These are phyloP conservation scores for Magallana ariakensis DNA, from an alignment of 1,140 invertebrate genomes.

Conservation along the genomic window DNA sequence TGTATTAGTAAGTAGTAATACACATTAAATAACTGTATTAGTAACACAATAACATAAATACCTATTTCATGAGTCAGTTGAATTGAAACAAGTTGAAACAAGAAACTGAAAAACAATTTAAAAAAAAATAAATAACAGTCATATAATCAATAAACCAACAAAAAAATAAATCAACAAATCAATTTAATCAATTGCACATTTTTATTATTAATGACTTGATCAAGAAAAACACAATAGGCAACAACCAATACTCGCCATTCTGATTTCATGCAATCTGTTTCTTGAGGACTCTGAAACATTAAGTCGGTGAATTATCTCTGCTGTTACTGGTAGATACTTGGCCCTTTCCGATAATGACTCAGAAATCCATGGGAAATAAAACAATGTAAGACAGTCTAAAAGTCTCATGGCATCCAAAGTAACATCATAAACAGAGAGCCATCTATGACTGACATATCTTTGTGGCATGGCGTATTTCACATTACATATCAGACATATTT, in stretches of 20 bases:
- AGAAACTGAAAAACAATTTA: slow-evolving; percentile 27
- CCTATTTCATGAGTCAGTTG: slow-evolving; percentile 12
- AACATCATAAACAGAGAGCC: slow-evolving; percentile 42
- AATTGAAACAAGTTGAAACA: slow-evolving; percentile 16
- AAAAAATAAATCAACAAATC: background rate
- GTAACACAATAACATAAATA: background rate
- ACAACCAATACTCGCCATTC: slow-evolving; percentile 9
- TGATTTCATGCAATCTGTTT: slow-evolving; percentile 44
- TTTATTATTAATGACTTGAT: background rate
- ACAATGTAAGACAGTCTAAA: slow-evolving; percentile 13
- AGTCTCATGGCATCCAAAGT: slow-evolving; percentile 34
- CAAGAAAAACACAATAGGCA: background rate
- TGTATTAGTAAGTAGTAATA: background rate
- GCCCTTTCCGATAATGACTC: background rate
- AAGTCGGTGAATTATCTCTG: slow-evolving; percentile 35
- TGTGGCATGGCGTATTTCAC: slow-evolving; percentile 64
- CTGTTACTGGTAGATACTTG: slow-evolving; percentile 34
- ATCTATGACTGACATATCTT: slow-evolving; percentile 43
- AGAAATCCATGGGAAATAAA: slow-evolving; percentile 37
- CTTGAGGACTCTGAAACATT: slow-evolving; percentile 9
- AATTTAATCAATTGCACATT: background rate
- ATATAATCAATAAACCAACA: background rate
- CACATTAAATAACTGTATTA: too few relatives aligned
- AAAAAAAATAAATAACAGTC: slow-evolving; percentile 20
- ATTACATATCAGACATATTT: slow-evolving; percentile 61